Evolutionary conservation across 2,113 vertebrate genomes (phyloP), one percentile per base, ranked within the genome.

Genomic region (Xenotilapia longispinis): DNA sequence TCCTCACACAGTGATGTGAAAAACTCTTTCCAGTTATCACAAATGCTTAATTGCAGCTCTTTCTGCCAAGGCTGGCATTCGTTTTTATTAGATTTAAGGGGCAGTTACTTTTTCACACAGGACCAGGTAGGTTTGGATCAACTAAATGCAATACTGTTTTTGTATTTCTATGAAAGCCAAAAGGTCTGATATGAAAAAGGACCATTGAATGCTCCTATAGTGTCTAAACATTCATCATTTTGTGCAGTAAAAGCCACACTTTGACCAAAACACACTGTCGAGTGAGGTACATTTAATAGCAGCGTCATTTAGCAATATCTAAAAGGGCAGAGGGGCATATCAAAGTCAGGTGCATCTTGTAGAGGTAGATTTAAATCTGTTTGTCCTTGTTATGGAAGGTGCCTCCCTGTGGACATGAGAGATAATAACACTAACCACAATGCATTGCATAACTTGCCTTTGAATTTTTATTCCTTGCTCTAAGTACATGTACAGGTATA

Each of bases 371-470:
- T 65, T 9, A 31, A 84, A 23, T 40, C 26, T 12, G 33, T 57
- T 80, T 53, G 60, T 81, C 45, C 2, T 12, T 80, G 65, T 53
- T 5, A 60, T 53, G 47, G 23, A 75, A 82, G 60, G 83, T 57
- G 80, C 89, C 92, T 82, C 87, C 28, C 40, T 82, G 87, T 94
- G 87, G 91, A 9, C 47, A 63, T 68, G 45, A 57, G 7, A 31
- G 8, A 85, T 31, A 54, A 88, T 42, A 84, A 81, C 65, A 86
- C n/a, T 21, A n/a, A 31, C 17, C 4, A 65, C 47, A 81, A 78
- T 63, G 15, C 17, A 45, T 54, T 45, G 17, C 57, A 81, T 28
- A 42, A 60, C 21, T 65, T 26, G 38, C 45, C 53, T 42, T 78
- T 88, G 9, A 55, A 73, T 26, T 53, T 60, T 82, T 53, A 28